Base-by-base conservation (phyloP, 2,113 vertebrate species). In the Alosa alosa region DNA sequence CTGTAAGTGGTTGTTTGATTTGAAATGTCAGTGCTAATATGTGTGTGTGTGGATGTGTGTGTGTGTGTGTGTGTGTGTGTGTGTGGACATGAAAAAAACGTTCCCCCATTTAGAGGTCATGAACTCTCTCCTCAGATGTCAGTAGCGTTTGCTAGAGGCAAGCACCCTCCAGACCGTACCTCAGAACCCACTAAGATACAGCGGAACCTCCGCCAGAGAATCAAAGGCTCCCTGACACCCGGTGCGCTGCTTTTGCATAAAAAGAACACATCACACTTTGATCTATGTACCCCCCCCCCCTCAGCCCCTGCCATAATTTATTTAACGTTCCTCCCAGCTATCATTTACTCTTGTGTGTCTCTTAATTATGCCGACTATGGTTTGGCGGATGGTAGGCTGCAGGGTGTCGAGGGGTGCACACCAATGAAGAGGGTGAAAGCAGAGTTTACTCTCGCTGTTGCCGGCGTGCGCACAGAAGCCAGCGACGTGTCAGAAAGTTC, bases 341-440 rank as follows among this genome's bases (percentile, higher is more conserved):
- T 88, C 49, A 64, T 87, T 85, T 87, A 84, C 57, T 84, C 84
- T 64, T 47, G 47, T 89, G 88, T 47, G 75, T 85, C 46, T 84
- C 46, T 84, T 50, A 82, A 83, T 47, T 72, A 81, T 84, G 85
- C 68, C 18, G 15, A 72, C 64, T 15, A 6, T 4, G 64, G 64
- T 25, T 25, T 72, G 10, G 64, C 64, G 25, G 60, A 4, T n/a
- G 60, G 60, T 6, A 25, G 7, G 25, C 1, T 9, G 64, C 8
- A 13, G 25, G 9, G 64, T 25, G 64, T 36, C 8, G 64, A 72
- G 25, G 10, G n/a, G 25, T 36, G 8, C 11, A 25, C 1, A 36
- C 11, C 1, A 6, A 25, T 72, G n/a, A 11, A 31, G n/a, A 6
- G 25, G 25, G 20, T 22, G 18, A 3, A n/a, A 8, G 22, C 20